Evolutionary conservation across 1,140 invertebrate genomes (phyloP).

Genomic region (Drosophila willistoni): DNA sequence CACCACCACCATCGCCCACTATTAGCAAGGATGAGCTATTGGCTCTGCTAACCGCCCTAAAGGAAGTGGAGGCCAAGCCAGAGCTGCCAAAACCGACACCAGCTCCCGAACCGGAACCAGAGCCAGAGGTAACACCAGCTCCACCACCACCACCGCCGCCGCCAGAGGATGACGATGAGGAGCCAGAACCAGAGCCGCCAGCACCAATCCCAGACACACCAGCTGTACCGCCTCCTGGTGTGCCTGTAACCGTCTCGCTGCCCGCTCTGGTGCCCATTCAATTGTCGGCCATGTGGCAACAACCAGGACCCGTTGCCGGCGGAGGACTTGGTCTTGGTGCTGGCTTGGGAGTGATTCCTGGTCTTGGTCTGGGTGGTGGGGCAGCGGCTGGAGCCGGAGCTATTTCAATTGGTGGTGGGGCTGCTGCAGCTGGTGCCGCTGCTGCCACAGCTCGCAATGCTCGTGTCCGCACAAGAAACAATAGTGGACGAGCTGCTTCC

Average conservation of each 20-base stretch:
- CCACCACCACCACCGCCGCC: constrained; percentile 37
- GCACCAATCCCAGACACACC: constrained; percentile 47
- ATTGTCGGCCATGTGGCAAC: constrained; percentile 75
- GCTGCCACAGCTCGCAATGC: constrained; percentile 18
- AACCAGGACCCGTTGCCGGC: constrained; percentile 56
- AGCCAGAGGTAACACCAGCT: constrained; percentile 42
- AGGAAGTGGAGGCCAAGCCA: constrained; percentile 54
- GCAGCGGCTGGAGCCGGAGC: constrained; percentile 22
- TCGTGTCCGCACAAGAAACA: constrained; percentile 16
- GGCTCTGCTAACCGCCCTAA: constrained; percentile 67
- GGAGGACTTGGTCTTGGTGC: constrained; percentile 42
- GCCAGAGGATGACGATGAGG: constrained; percentile 44
- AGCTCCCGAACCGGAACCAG: constrained; percentile 56
- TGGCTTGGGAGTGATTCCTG: neutral
- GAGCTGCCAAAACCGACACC: constrained; percentile 44
- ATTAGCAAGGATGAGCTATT: constrained; percentile 74
- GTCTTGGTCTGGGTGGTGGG: constrained; percentile 40
- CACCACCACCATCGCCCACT: constrained; percentile 22
- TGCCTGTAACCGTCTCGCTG: constrained; percentile 72
- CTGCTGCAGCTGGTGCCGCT: constrained; percentile 31
- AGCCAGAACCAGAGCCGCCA: constrained; percentile 47
- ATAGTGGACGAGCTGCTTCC: constrained; percentile 13
- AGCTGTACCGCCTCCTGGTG: constrained; percentile 62
- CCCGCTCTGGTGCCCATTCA: constrained; percentile 80
- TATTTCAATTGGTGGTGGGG: constrained; percentile 2